A percentile compares a stretch with the other conserved stretches of the same genome.
These are phyloP conservation scores for Hedychridium roseum DNA, from an alignment of 2,888 invertebrate genomes.

Conservation along the genomic window DNA sequence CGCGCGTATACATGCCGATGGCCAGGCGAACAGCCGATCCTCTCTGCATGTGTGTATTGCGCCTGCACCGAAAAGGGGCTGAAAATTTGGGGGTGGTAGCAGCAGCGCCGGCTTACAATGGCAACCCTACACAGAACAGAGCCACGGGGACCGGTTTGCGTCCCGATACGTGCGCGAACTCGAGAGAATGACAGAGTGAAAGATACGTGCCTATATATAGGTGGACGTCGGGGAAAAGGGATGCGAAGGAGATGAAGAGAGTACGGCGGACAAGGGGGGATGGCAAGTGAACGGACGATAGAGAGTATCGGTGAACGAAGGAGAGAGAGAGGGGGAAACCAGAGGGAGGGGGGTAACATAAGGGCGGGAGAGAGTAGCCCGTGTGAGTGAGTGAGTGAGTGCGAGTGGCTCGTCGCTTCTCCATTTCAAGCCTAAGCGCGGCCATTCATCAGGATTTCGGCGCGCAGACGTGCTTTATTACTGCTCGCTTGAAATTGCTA, in stretches of 20 bases:
- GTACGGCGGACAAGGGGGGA: constrained; percentile 17
- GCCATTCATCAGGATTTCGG: constrained; percentile 64
- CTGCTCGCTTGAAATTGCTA: constrained; percentile 64
- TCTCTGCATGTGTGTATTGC: too few relatives aligned
- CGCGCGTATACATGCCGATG: constrained; percentile 9
- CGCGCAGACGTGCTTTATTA: constrained; percentile 65
- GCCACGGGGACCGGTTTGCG: constrained; percentile 29
- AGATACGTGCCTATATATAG: constrained; percentile 18
- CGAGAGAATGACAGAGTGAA: constrained; percentile 6
- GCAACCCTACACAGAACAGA: constrained; percentile 34
- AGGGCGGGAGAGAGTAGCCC: constrained; percentile 58
- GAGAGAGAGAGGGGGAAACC: constrained; percentile 23
- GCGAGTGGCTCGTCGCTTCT: constrained; percentile 62
- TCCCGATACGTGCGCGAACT: constrained; percentile 15
- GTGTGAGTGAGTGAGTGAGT: constrained; percentile 56
- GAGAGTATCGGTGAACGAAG: constrained; percentile 24
- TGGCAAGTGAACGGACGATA: constrained; percentile 22
- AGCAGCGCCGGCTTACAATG: constrained; percentile 34
- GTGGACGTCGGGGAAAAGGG: constrained; percentile 16
- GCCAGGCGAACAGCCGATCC: too few relatives aligned
- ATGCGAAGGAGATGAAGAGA: constrained; percentile 18
- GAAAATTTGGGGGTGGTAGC: constrained; percentile 33
- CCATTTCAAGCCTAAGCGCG: constrained; percentile 65
- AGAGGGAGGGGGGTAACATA: constrained; percentile 39
- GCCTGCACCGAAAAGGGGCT: constrained; percentile 10